Conservation (phyloP, 2,797 vertebrate species). For the Paedocypris micromegethes region DNA sequence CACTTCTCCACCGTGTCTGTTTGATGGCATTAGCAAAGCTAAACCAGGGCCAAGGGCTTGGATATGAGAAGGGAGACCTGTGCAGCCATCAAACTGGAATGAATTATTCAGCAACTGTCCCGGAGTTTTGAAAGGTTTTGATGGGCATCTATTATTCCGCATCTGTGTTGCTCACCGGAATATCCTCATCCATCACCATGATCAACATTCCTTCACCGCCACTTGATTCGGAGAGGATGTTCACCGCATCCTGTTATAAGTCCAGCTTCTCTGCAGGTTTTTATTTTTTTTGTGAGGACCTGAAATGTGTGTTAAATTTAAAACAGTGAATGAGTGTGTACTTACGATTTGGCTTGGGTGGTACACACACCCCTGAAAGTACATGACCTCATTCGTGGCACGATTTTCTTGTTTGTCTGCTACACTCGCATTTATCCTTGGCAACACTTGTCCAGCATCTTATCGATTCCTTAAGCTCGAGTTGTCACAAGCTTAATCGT, state of each 20-base stretch:
- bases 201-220: constrained; percentile 33
- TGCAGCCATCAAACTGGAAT: constrained; percentile 33
- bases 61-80: constrained; percentile 22
- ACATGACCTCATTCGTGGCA: neutral
- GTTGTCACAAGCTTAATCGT: constrained; percentile 19
- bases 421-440: constrained; percentile 15
- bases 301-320: constrained; percentile 3
- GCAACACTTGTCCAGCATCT: neutral
- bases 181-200: constrained; percentile 18
- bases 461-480: constrained; percentile 7
- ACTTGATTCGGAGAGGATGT: constrained; percentile 26
- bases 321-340: neutral
- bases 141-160: constrained; percentile 42
- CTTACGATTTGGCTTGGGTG: neutral
- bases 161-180: constrained; percentile 13
- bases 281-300: too few species aligned
- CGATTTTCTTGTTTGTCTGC: neutral
- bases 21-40: constrained; percentile 22
- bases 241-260: neutral
- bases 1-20: constrained; percentile 24
- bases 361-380: neutral
- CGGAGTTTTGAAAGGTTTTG: constrained; percentile 33
- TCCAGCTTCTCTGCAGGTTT: too few species aligned
- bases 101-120: constrained; percentile 42
- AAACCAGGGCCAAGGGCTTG: constrained; percentile 22